These are phyloP conservation scores for Digitonthophagus gazella DNA, from an alignment of 2,888 invertebrate genomes.

Conservation along the genomic window DNA sequence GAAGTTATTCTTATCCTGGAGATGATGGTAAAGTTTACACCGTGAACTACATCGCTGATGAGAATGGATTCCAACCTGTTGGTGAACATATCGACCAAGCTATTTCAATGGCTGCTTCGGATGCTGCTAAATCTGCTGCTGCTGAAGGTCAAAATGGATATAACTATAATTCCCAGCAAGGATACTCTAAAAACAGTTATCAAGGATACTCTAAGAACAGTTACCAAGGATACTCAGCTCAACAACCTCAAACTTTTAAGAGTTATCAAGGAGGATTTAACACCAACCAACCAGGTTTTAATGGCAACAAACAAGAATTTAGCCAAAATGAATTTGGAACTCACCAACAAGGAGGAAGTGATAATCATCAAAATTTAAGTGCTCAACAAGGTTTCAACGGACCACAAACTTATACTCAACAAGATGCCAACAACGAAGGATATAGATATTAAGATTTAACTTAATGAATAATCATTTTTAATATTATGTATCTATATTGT, in stretches of 20 bases:
- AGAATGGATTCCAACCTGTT: slow-evolving; percentile 51
- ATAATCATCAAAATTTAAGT: too few species aligned
- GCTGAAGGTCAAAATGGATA: slow-evolving; percentile 32
- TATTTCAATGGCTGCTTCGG: slow-evolving; percentile 18
- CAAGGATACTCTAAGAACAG: neutral
- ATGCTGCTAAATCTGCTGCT: slow-evolving; percentile 33
- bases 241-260: neutral
- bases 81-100: slow-evolving; percentile 27
- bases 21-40: slow-evolving; percentile 53
- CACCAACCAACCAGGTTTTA: too few species aligned
- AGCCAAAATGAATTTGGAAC: too few species aligned
- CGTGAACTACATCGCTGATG: slow-evolving; percentile 55
- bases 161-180: slow-evolving; percentile 8
- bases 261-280: too few species aligned
- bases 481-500: too few species aligned
- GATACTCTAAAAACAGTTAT: neutral
- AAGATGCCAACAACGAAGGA: neutral
- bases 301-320: too few species aligned
- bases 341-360: too few species aligned
- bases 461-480: too few species aligned
- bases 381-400: too few species aligned
- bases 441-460: slow-evolving; percentile 4
- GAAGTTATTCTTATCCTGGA: slow-evolving; percentile 55
- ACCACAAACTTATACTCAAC: too few species aligned
- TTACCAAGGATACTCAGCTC: neutral